phyloP scores from a whole-genome alignment of 2,113 vertebrate species.

The Phylloscopus trochiloides region DNA sequence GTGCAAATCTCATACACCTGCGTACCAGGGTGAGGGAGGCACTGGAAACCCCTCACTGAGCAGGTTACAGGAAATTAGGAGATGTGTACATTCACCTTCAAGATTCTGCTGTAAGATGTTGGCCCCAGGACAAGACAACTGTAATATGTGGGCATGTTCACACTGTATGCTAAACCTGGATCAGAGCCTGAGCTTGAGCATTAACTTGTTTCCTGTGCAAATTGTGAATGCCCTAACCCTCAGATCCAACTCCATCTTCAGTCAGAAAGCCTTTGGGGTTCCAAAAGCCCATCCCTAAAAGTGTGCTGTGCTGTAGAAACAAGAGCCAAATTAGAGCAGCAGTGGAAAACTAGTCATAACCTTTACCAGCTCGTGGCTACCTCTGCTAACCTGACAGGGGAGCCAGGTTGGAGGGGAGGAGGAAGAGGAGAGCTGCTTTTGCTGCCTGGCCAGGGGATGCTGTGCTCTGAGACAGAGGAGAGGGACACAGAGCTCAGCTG shows the following conservation, averaged over 20 bases:
- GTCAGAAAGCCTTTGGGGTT: not conserved
- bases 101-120: not conserved
- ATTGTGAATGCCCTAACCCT: not conserved
- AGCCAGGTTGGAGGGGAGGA: not conserved
- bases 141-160: not conserved
- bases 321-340: not conserved
- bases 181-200: not conserved
- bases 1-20: not conserved
- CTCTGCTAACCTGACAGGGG: not conserved
- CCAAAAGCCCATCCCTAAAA: not conserved
- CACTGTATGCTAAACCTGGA: not conserved
- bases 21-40: rapidly evolving
- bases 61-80: not conserved
- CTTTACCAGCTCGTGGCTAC: not conserved
- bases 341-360: not conserved
- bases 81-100: not conserved
- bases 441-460: not conserved
- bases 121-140: not conserved
- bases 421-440: not conserved
- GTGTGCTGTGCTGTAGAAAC: not conserved
- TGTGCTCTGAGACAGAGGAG: not conserved
- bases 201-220: not conserved
- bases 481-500: not conserved
- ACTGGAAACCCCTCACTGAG: not conserved
- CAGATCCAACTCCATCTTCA: not conserved